Conservation (phyloP, 2,888 invertebrate genomes). For the Villa cingulata region DNA sequence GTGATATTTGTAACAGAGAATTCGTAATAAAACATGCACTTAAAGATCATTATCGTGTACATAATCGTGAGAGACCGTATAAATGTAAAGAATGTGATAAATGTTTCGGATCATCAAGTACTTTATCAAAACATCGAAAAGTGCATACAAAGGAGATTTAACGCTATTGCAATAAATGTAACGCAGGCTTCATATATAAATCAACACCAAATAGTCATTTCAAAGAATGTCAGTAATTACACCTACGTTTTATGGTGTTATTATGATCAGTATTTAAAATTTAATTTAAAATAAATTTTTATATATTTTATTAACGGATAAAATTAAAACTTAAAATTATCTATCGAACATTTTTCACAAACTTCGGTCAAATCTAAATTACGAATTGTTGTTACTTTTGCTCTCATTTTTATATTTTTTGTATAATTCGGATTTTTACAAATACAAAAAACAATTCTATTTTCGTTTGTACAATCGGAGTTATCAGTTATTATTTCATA, state of each 20-base stretch:
- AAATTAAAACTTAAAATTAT: background rate
- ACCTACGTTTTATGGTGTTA: too few relatives aligned
- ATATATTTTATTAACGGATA: background rate
- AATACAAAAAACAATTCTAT: slow-evolving; percentile 38
- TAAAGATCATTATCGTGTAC: background rate
- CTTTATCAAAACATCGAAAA: too few relatives aligned
- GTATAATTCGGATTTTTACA: slow-evolving; percentile 28
- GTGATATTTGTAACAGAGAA: background rate
- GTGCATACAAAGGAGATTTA: too few relatives aligned
- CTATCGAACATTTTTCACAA: slow-evolving; percentile 35
- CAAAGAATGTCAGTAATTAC: too few relatives aligned
- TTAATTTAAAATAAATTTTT: background rate
- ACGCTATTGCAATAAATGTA: too few relatives aligned
- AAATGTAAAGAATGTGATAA: slow-evolving; percentile 1
- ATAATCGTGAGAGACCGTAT: background rate
- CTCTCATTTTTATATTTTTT: slow-evolving; percentile 33
- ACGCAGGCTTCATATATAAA: too few relatives aligned
- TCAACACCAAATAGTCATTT: too few relatives aligned
- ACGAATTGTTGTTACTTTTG: slow-evolving; percentile 44
- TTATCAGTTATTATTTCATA: slow-evolving; percentile 14
- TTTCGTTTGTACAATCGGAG: slow-evolving; percentile 40
- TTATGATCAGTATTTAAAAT: too few relatives aligned
- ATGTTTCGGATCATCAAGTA: background rate
- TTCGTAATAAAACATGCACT: background rate
- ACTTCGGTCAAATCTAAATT: slow-evolving; percentile 58